These are phyloP conservation scores for Mixornis gularis DNA, from an alignment of 2,113 vertebrate species.

Conservation along the genomic window DNA sequence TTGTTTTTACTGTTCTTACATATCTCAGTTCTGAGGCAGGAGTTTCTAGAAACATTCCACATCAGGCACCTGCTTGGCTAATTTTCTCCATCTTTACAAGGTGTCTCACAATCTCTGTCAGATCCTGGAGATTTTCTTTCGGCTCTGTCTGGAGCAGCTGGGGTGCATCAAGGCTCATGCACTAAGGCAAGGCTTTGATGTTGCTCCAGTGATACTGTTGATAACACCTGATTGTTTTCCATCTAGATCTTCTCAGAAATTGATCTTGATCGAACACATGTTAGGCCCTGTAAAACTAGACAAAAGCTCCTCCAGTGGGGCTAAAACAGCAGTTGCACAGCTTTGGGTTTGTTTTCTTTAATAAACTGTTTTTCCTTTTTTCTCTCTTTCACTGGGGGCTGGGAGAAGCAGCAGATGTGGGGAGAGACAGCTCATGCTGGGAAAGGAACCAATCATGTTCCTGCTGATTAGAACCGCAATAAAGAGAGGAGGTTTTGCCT, in stretches of 20 bases:
- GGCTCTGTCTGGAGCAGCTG: not conserved
- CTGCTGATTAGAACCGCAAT: not conserved
- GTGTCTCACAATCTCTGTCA: conserved; percentile 17
- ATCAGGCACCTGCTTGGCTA: conserved; percentile 1
- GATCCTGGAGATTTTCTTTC: not conserved
- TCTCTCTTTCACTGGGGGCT: not conserved
- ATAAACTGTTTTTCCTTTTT: conserved; percentile 4
- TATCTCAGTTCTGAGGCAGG: not conserved
- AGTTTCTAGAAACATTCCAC: not conserved
- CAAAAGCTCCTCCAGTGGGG: conserved; percentile 13
- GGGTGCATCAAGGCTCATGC: conserved; percentile 7
- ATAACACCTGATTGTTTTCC: conserved; percentile 51
- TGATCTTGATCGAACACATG: conserved; percentile 42
- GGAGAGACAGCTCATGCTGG: not conserved
- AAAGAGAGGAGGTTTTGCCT: not conserved
- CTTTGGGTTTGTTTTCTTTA: conserved; percentile 44
- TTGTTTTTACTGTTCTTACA: not conserved
- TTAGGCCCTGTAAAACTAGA: conserved; percentile 17
- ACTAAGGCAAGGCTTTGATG: conserved; percentile 11
- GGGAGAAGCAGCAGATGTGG: not conserved
- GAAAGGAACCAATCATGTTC: not conserved
- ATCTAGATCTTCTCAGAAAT: conserved; percentile 39
- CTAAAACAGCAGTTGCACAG: conserved; percentile 22
- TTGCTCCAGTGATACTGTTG: conserved; percentile 32
- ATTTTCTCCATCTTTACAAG: conserved; percentile 31